Percentiles rank a stretch among this genome's conserved stretches.
Evolutionary conservation across 2,888 invertebrate species (phyloP).

Genomic region (Tryphoninae sp.): DNA sequence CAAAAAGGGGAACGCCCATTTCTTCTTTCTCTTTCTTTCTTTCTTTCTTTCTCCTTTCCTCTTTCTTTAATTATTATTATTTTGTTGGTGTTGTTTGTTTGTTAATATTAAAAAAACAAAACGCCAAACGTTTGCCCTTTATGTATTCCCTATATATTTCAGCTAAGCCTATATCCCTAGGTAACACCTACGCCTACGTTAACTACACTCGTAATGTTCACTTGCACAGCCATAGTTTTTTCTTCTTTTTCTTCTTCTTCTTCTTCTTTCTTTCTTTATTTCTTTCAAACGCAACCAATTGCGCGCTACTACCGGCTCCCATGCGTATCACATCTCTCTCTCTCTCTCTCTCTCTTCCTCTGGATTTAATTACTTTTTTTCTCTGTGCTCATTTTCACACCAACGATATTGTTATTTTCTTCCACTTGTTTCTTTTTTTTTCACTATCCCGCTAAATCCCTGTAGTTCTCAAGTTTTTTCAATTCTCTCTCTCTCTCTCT

Average conservation of each 20-base stretch:
- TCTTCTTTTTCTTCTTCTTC: conserved; percentile 66
- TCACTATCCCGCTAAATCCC: conserved; percentile 8
- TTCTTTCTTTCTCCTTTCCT: conserved; percentile 37
- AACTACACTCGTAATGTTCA: conserved; percentile 80
- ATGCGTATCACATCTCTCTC: conserved; percentile 52
- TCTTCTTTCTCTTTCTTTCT: neutral
- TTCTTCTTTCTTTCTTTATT: conserved; percentile 69
- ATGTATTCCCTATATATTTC: conserved; percentile 71
- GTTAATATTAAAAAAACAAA: conserved; percentile 65
- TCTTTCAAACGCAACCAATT: conserved; percentile 62
- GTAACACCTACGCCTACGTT: conserved; percentile 79
- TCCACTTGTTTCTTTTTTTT: neutral
- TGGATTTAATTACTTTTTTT: neutral
- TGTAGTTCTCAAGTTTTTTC: neutral
- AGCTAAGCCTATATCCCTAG: conserved; percentile 78
- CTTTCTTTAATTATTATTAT: conserved; percentile 17
- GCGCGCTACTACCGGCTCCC: conserved; percentile 37
- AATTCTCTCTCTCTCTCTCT: conserved; percentile 13
- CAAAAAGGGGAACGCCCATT: conserved; percentile 35
- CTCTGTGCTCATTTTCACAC: conserved; percentile 39
- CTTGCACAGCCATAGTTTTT: conserved; percentile 81
- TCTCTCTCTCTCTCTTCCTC: neutral
- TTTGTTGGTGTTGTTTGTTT: too few species aligned
- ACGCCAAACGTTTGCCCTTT: conserved; percentile 75
- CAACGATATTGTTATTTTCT: conserved; percentile 30